Base-by-base conservation (phyloP, 2,888 invertebrate genomes). In the Caenorhabditis sp. region DNA sequence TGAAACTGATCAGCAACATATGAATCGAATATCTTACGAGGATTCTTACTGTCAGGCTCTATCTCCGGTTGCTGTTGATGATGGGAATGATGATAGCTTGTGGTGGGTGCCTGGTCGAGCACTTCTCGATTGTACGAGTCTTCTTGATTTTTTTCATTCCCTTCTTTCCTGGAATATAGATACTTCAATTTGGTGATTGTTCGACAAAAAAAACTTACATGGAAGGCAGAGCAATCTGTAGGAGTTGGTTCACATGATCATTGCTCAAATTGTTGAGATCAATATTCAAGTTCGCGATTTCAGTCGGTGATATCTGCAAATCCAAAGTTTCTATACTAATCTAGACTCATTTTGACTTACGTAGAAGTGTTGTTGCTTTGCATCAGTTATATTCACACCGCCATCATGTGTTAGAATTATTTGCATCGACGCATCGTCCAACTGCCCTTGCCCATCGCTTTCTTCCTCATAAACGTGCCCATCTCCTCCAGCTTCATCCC, bases 371-470 rank as follows among this genome's bases (percentile, higher is more conserved):
- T 82, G 86, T 10, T 86, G 81, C 10, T 76, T 73, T 10, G 83
- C 63, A 54, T 85, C 84, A 0, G 85, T 85, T 10, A 89, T 80
- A 31, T 86, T 86, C 22, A 89, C 68, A 10, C 86, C 83, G 12
- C 88, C 88, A 24, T 89, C 87, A 28, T 79, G 75, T 6, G 84
- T 85, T 12, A 89, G 70, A 24, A 86, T 75, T 14, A 89, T 82
- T 1, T 85, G 83, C 68, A 86, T 61, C 0, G 75, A 69, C 1
- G 81, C 79, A 14, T 66, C 64, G 12, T 19, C 22, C 35, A 63
- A 31, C 19, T 59, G 51, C 0, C 22, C 14, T 12, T 75, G 38
- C 1, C 26, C 59, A 38, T 63, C 73, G 26, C 31, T 41, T 10
- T 31, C 56, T 24, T 10, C 61, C 19, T 35, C 63, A 31, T 59